A percentile compares a stretch with the other conserved stretches of the same genome.
Conservation (phyloP, 2,888 invertebrate genomes). For the Cosmopolites sordidus region DNA sequence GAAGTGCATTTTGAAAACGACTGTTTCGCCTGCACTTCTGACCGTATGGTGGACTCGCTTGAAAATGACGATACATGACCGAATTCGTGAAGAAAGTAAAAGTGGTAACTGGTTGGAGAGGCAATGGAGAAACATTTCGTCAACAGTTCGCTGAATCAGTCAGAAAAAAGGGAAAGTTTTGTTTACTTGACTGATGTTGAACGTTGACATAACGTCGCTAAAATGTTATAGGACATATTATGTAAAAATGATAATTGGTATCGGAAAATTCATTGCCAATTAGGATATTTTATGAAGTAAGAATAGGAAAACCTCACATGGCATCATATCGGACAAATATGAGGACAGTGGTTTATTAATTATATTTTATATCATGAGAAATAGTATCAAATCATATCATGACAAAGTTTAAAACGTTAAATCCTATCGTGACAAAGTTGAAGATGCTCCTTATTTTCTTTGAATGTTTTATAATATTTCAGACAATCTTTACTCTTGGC, state of each 20-base stretch:
- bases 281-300: no score
- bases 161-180: constrained; percentile 14
- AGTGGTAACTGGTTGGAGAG: constrained; percentile 5
- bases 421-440: no score
- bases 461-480: no score
- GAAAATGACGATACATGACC: constrained; percentile 6
- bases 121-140: background rate
- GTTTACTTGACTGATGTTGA: constrained; percentile 8
- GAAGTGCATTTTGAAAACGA: constrained; percentile 9
- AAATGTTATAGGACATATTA: background rate
- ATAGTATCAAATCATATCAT: no score
- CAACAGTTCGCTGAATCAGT: background rate
- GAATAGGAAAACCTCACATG: no score
- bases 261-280: no score
- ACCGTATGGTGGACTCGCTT: background rate
- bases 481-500: no score
- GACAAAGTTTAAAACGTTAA: no score
- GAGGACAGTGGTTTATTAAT: no score
- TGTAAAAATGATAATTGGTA: constrained; percentile 7
- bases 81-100: constrained; percentile 22
- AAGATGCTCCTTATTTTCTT: no score
- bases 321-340: no score
- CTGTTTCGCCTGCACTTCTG: background rate
- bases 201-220: constrained; percentile 4
- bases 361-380: no score